Conservation (phyloP, 2,797 vertebrate genomes). For the Poliocrania exsul region DNA sequence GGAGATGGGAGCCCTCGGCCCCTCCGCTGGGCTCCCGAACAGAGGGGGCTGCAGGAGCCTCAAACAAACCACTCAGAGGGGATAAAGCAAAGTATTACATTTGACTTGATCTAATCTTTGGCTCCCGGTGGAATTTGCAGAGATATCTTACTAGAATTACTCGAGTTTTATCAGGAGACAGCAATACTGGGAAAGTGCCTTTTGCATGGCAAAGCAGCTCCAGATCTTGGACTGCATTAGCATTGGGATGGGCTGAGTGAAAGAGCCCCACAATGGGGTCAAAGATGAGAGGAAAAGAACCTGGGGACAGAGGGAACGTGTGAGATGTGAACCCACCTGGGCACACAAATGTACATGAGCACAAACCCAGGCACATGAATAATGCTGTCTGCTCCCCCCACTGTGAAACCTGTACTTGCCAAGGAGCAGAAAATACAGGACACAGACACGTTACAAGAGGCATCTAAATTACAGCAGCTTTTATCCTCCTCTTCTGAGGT, state of each 20-base stretch:
- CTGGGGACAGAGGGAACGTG: not conserved
- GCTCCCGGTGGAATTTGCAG: conserved; percentile 71
- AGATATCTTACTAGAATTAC: conserved; percentile 79
- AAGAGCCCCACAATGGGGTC: conserved; percentile 26
- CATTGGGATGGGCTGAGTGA: conserved; percentile 46
- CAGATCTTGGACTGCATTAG: conserved; percentile 66
- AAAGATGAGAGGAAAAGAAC: not conserved
- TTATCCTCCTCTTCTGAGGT: conserved; percentile 42
- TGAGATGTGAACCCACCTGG: not conserved
- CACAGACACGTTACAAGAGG: not conserved
- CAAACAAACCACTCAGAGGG: conserved; percentile 58
- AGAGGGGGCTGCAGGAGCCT: conserved; percentile 34
- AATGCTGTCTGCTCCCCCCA: not conserved
- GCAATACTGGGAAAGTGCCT: conserved; percentile 73
- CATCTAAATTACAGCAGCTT: conserved; percentile 21
- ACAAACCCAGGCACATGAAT: not conserved
- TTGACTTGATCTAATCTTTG: conserved; percentile 79
- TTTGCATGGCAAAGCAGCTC: conserved; percentile 62
- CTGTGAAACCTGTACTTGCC: not conserved
- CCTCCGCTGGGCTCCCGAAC: not conserved
- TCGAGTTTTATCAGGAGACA: conserved; percentile 70
- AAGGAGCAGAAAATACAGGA: not conserved
- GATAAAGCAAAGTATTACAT: conserved; percentile 76
- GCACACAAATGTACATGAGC: not conserved
- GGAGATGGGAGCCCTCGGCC: not conserved